phyloP scores from a whole-genome alignment of 35 echinoderm and acorn worm genomes.

The Eucidaris tribuloides region DNA sequence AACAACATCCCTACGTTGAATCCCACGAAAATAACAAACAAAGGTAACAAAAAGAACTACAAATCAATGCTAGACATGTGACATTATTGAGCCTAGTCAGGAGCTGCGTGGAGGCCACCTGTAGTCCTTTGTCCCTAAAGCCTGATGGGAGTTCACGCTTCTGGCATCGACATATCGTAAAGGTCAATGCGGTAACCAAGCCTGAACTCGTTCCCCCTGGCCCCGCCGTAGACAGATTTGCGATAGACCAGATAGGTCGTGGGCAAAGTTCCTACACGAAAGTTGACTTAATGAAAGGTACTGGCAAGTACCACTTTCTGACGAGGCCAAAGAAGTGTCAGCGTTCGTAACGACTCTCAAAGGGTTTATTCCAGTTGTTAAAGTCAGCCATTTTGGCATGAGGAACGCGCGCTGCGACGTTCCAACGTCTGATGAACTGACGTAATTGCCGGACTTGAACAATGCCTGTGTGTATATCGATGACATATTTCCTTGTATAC shows the following conservation, averaged over 20 bases:
- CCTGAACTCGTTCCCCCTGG: conserved; percentile 51
- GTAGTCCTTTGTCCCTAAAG: conserved; percentile 11
- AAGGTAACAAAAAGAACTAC: conserved; percentile 1
- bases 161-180: conserved; percentile 56
- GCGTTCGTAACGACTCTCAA: conserved; percentile 62
- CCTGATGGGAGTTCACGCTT: conserved; percentile 37
- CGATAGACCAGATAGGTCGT: conserved; percentile 37
- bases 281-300: conserved; percentile 51
- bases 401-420: conserved; percentile 74
- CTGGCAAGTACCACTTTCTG: conserved; percentile 61
- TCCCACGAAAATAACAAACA: conserved; percentile 15
- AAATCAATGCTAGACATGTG: conserved; percentile 52
- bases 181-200: conserved; percentile 45
- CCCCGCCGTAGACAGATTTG: conserved; percentile 51
- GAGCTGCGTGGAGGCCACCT: conserved; percentile 36
- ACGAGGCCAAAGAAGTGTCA: conserved; percentile 48
- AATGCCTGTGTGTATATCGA: too few relatives aligned
- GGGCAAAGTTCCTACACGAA: conserved; percentile 40
- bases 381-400: conserved; percentile 83
- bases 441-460: too few relatives aligned
- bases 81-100: conserved; percentile 27
- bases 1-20: conserved; percentile 55
- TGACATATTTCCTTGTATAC: too few relatives aligned
- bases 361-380: conserved; percentile 55
- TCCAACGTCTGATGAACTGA: conserved; percentile 41